Conservation (phyloP, 2,113 vertebrate species). For the Etia nguti region DNA sequence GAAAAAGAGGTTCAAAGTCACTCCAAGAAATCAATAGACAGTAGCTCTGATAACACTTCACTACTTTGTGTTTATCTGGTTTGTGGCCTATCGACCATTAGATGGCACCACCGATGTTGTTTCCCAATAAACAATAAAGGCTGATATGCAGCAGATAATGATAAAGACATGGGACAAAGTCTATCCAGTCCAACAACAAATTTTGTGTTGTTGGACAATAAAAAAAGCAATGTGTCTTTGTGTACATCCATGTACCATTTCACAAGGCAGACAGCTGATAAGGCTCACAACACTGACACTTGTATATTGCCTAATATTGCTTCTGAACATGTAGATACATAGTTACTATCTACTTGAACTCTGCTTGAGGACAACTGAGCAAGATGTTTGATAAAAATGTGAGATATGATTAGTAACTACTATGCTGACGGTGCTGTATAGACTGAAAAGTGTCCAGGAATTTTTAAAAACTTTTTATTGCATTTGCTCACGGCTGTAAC, state of each 20-base stretch:
- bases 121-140: slow-evolving; percentile 5
- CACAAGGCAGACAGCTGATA: slow-evolving; percentile 7
- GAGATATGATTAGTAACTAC: slow-evolving; percentile 30
- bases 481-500: slow-evolving; percentile 8
- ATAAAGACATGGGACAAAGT: slow-evolving; percentile 4
- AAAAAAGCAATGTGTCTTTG: background rate
- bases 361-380: slow-evolving; percentile 39
- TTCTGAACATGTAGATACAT: slow-evolving; percentile 53
- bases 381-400: slow-evolving; percentile 12
- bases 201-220: background rate
- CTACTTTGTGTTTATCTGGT: slow-evolving; percentile 1
- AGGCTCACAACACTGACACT: slow-evolving; percentile 35
- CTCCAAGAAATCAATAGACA: slow-evolving; percentile 54
- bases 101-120: slow-evolving; percentile 32
- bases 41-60: slow-evolving; percentile 53
- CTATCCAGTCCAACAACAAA: background rate
- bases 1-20: slow-evolving; percentile 51
- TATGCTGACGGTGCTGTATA: slow-evolving; percentile 27
- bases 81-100: slow-evolving; percentile 16
- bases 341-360: slow-evolving; percentile 52
- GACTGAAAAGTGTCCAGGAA: background rate
- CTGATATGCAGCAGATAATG: background rate
- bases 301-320: slow-evolving; percentile 21
- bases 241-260: background rate
- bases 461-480: slow-evolving; percentile 2